Evolutionary conservation across 2,797 vertebrate genomes (phyloP), one percentile per base, ranked within the genome.

Genomic region (Sebastes cheni): DNA sequence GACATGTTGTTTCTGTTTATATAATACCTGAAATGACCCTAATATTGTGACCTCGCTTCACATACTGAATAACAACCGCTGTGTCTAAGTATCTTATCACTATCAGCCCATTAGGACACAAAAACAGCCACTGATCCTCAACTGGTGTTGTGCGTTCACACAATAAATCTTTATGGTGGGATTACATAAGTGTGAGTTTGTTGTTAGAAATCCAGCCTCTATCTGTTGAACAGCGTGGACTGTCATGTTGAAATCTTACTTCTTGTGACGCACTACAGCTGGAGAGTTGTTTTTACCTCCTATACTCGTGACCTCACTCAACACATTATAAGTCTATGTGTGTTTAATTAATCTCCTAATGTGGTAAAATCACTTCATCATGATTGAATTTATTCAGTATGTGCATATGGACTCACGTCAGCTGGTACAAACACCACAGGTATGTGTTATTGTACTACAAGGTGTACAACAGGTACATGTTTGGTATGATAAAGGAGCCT

Each of bases 41-140:
- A 27, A 9, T 75, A 55, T 75, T 39, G 16, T 50, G 25, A 36
- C 8, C 2, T 25, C n/a, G 13, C 27, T 32, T 46, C 46, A 65
- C 22, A 20, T 55, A 34, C 4, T 11, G 27, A 55, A 75, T 42
- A 84, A 68, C 77, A 86, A 69, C 9, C 55, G 29, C 20, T 2
- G 46, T 65, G 30, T 78, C 22, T 42, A 11, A 29, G 55, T 39
- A 67, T 81, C 75, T 90, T 82, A 86, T 90, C 80, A 10, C 54
- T 32, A 59, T 74, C 64, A 61, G 50, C 25, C 3, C 8, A 7
- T 62, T 23, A 65, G 62, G 68, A 66, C 56, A 73, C 30, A 61
- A 29, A 55, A 67, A 30, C 55, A 72, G 59, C 22, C 16, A 9
- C 59, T 9, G 55, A 52, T 58, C 25, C 39, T 50, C 13, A 72